Percentiles rank a stretch among this genome's conserved stretches.
Evolutionary conservation across 2,797 vertebrate species (phyloP).

Genomic region (Buphagus erythrorhynchus): DNA sequence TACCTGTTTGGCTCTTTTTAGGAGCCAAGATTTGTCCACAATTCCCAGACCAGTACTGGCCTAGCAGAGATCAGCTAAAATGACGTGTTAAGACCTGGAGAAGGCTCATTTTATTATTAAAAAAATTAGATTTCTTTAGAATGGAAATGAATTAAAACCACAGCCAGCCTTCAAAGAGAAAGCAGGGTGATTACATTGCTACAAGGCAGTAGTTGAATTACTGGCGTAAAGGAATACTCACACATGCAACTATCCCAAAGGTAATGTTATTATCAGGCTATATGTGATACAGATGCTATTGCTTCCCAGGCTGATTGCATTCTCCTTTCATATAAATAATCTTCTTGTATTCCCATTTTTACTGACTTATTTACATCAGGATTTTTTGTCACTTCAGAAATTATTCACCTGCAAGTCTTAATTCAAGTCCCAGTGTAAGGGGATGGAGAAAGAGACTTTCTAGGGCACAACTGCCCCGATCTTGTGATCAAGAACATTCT

Average conservation of each 20-base stretch:
- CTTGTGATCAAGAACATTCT: background rate
- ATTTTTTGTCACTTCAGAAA: background rate
- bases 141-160: slow-evolving; percentile 55
- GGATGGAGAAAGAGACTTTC: background rate
- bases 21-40: background rate
- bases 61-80: background rate
- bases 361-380: background rate
- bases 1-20: background rate
- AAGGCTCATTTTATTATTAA: background rate
- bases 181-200: slow-evolving; percentile 48
- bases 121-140: slow-evolving; percentile 43
- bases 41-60: background rate
- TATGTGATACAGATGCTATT: background rate
- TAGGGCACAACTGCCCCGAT: background rate
- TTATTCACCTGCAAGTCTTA: background rate
- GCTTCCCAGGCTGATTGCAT: background rate
- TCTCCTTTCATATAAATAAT: background rate
- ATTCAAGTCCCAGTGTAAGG: background rate
- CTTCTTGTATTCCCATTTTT: background rate
- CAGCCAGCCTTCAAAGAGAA: slow-evolving; percentile 46
- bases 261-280: background rate
- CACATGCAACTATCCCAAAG: background rate
- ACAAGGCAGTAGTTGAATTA: slow-evolving; percentile 39
- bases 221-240: background rate
- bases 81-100: background rate